Conservation (phyloP, 1,140 invertebrate species). For the Nomia melanderi region DNA sequence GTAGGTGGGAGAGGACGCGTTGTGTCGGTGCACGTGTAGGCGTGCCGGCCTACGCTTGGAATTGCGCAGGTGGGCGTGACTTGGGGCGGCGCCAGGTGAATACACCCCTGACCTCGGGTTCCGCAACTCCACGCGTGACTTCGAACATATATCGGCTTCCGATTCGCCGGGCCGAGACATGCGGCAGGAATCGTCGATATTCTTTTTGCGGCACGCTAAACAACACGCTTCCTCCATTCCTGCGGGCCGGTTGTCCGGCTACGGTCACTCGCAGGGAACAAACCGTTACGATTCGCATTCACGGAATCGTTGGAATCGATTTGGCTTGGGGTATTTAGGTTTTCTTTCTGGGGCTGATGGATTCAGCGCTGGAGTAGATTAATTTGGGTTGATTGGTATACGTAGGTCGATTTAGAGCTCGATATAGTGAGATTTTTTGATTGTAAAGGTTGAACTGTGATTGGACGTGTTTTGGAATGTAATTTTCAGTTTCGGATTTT, state of each 20-base stretch:
- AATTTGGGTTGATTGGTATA: too few species aligned
- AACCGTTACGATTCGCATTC: too few species aligned
- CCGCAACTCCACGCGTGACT: slow-evolving; percentile 55
- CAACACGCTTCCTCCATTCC: neutral
- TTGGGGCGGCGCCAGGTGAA: slow-evolving; percentile 79
- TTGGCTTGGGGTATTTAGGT: too few species aligned
- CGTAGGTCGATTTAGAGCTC: too few species aligned
- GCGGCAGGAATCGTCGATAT: slow-evolving; percentile 25
- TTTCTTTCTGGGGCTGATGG: too few species aligned
- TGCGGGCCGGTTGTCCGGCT: neutral
- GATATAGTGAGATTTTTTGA: too few species aligned
- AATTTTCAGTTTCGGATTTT: too few species aligned
- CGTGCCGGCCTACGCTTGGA: slow-evolving; percentile 68
- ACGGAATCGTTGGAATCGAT: too few species aligned
- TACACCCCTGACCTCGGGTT: slow-evolving; percentile 74
- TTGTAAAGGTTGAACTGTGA: too few species aligned
- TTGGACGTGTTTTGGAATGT: too few species aligned
- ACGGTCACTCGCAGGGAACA: too few species aligned
- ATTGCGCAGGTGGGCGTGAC: slow-evolving; percentile 80
- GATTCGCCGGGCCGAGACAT: slow-evolving; percentile 39
- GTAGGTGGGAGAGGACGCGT: slow-evolving; percentile 29
- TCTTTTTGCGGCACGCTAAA: neutral
- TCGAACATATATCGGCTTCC: slow-evolving; percentile 63
- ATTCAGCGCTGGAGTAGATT: too few species aligned
- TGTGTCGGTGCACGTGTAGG: slow-evolving; percentile 72